A percentile compares a stretch with the other conserved stretches of the same genome.
Conservation (phyloP, 2,888 invertebrate species). For the Clusia tigrina region DNA sequence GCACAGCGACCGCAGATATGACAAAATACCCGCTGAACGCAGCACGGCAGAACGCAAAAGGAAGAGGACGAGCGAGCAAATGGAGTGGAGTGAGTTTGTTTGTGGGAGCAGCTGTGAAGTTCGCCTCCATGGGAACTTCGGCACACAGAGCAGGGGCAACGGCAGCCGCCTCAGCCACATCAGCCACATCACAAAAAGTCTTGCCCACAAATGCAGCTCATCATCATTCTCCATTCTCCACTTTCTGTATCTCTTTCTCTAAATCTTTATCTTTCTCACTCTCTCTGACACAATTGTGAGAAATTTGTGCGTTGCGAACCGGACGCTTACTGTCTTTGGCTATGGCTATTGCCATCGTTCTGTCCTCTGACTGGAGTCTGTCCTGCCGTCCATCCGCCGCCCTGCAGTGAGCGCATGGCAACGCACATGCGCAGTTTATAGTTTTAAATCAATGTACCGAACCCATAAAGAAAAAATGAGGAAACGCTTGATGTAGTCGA, state of each 20-base stretch:
- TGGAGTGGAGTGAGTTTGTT: conserved; percentile 14
- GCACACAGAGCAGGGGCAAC: neutral
- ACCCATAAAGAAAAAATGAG: conserved; percentile 22
- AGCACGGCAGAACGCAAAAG: neutral
- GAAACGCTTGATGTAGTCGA: neutral
- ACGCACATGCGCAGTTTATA: conserved; percentile 21
- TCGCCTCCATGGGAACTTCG: conserved; percentile 22
- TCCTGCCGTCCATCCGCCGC: neutral
- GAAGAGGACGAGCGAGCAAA: neutral
- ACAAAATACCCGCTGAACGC: neutral
- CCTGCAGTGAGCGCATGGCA: conserved; percentile 8
- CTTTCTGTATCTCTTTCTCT: neutral
- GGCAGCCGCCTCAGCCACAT: neutral
- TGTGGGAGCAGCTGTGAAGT: conserved; percentile 27
- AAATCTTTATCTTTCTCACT: too few species aligned
- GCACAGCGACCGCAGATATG: neutral
- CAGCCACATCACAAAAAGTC: too few species aligned
- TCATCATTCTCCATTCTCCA: neutral
- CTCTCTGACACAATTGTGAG: neutral
- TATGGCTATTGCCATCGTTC: neutral
- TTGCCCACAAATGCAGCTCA: too few species aligned
- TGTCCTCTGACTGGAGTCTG: neutral
- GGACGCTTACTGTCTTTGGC: conserved; percentile 21
- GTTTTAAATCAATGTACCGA: conserved; percentile 4
- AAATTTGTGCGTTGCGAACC: conserved; percentile 11